Base-by-base conservation (phyloP, 2,888 invertebrate species). In the Ennomos fuscantarius region DNA sequence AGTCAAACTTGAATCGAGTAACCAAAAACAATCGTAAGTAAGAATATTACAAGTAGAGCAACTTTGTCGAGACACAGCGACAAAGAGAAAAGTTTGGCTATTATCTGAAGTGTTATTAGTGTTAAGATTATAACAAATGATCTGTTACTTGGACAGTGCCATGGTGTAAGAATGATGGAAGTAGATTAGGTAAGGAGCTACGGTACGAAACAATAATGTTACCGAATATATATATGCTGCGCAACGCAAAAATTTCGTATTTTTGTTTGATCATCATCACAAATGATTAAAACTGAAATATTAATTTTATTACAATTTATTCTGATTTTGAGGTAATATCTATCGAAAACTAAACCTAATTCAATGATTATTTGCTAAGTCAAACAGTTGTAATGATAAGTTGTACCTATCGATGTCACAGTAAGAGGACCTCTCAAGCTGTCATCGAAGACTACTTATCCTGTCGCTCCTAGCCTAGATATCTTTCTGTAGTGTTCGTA, bases 401-500 rank as follows among this genome's bases (percentile, higher is more conserved):
- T 6, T 24, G 24, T 24, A 6, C 24, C 24, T 40, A 8, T 24
- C 40, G 24, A 40, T 24, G 10, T 32, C 8, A 42, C 32, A 12
- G 8, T 32, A 32, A 42, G n/a, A 11, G 1, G 11, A 42, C 32
- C 1, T 31, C 42, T n/a, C 10, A 37, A 46, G 42, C 13, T 9
- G 41, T 32, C 8, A 10, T 53, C 24, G 10, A 32, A 49, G 36
- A 45, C 50, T n/a, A 46, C 10, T 50, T 50, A 12, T 31, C 39
- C 40, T 24, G 8, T 37, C 8, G 41, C 49, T 49, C 49, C 45
- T 41, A 49, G 40, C 36, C 58, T 53, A 58, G 44, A 48, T 81
- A 82, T 87, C 80, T 81, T 85, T 82, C 83, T 82, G 76, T 81
- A 86, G 79, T 82, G 56, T 84, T 79, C 72, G 80, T 78, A 77